phyloP scores from a whole-genome alignment of 2,113 vertebrate genomes.

The Ptilonorhynchus violaceus region DNA sequence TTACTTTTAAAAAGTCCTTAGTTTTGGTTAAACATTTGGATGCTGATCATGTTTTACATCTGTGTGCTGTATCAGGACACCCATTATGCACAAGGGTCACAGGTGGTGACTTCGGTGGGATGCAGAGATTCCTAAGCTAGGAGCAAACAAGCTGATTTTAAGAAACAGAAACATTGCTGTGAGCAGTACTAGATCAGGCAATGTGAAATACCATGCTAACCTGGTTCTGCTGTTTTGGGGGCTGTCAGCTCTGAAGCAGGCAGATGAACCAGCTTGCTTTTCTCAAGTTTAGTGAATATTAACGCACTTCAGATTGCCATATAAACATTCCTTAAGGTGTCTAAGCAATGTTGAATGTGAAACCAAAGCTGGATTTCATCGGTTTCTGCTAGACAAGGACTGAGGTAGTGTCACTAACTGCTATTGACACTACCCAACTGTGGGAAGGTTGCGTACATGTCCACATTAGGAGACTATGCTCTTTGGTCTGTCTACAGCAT shows the following conservation, averaged over 20 bases:
- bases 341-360: not conserved
- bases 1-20: not conserved
- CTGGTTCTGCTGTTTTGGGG: not conserved
- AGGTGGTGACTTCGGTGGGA: accelerated
- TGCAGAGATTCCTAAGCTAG: not conserved
- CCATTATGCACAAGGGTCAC: not conserved
- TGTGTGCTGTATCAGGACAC: accelerated
- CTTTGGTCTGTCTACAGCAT: not conserved
- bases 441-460: not conserved
- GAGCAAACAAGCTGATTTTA: not conserved
- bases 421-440: not conserved
- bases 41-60: not conserved
- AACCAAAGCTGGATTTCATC: not conserved
- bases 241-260: accelerated
- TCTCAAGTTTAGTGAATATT: not conserved
- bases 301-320: not conserved
- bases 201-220: not conserved
- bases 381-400: not conserved
- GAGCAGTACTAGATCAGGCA: not conserved
- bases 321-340: not conserved
- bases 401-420: not conserved
- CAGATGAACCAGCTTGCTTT: not conserved
- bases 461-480: not conserved
- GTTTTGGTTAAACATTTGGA: not conserved
- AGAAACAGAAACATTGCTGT: not conserved